phyloP scores from a whole-genome alignment of 2,797 vertebrate genomes.

The Enteromius thamalakanensis region DNA sequence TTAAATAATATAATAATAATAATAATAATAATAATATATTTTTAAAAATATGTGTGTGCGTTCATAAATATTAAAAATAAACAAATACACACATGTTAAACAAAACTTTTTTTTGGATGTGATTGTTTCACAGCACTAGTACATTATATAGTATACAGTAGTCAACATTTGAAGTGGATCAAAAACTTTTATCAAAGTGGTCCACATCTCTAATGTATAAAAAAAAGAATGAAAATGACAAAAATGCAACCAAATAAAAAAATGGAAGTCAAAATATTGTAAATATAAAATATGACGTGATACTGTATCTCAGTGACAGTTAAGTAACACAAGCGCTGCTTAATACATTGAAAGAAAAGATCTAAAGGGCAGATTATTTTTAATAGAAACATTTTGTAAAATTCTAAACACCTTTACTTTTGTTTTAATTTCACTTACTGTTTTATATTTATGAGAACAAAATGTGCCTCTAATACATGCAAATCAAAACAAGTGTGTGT shows the following conservation, averaged over 20 bases:
- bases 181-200: no score
- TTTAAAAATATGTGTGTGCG: no score
- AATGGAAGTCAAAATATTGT: background rate
- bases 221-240: background rate
- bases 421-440: background rate
- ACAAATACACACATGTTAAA: no score
- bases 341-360: background rate
- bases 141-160: no score
- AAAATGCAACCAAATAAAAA: background rate
- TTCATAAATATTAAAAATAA: no score
- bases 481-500: background rate
- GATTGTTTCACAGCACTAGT: no score
- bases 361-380: background rate
- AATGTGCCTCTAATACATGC: background rate
- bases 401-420: no score
- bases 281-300: background rate
- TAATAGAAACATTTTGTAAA: background rate
- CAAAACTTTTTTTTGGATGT: no score
- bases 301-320: background rate
- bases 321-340: background rate
- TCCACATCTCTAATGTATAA: background rate
- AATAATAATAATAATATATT: no score
- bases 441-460: background rate
- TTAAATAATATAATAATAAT: no score
- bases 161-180: no score